Percentiles rank a stretch among this genome's conserved stretches.
Evolutionary conservation across 2,113 vertebrate species (phyloP).

Genomic region (Dasyurus viverrinus): DNA sequence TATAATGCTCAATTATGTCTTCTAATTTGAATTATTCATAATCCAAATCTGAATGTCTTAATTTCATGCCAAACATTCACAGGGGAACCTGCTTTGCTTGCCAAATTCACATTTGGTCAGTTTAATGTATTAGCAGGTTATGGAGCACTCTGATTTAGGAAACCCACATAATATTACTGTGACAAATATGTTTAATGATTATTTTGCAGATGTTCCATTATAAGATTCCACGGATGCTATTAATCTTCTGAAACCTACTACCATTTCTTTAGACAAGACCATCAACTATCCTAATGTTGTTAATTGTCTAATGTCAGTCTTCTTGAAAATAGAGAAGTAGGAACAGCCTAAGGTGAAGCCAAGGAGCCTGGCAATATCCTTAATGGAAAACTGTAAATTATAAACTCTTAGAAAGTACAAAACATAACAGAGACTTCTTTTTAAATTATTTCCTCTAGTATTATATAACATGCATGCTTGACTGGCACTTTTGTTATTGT

Average conservation of each 20-base stretch:
- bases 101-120: conserved; percentile 28
- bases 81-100: background rate
- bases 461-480: background rate
- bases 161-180: conserved; percentile 69
- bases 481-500: background rate
- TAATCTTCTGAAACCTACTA: conserved; percentile 74
- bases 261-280: conserved; percentile 64
- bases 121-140: conserved; percentile 55
- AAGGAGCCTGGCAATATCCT: background rate
- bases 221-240: conserved; percentile 64
- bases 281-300: conserved; percentile 69
- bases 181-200: conserved; percentile 76
- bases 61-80: background rate
- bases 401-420: background rate
- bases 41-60: conserved; percentile 20
- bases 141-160: conserved; percentile 48
- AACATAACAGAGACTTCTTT: background rate
- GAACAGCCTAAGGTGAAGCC: conserved; percentile 29
- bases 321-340: conserved; percentile 53
- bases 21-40: conserved; percentile 60
- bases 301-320: conserved; percentile 73
- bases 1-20: conserved; percentile 10
- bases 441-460: background rate
- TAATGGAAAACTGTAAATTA: background rate
- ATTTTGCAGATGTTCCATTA: conserved; percentile 76